A percentile compares a stretch with the other conserved stretches of the same genome.
These are phyloP conservation scores for Lasioglossum villosulum DNA, from an alignment of 2,888 invertebrate genomes.

Conservation along the genomic window DNA sequence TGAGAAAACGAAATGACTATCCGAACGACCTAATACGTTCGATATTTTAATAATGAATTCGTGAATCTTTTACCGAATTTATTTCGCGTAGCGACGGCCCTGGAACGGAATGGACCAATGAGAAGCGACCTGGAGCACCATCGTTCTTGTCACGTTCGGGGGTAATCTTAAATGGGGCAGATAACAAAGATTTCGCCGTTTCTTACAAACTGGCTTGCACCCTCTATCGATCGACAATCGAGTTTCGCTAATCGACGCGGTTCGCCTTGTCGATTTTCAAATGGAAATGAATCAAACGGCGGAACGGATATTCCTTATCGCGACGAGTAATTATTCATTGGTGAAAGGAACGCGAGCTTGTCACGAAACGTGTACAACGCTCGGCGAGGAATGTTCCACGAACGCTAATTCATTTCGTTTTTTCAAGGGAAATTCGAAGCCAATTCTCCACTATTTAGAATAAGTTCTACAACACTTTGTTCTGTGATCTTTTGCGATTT, in stretches of 20 bases:
- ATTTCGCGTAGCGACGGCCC: background rate
- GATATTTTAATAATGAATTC: background rate
- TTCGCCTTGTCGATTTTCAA: conserved; percentile 8
- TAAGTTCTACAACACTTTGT: too few relatives aligned
- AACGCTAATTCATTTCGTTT: background rate
- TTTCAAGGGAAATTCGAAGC: too few relatives aligned
- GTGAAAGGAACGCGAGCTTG: background rate
- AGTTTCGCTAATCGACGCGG: background rate
- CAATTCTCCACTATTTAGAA: too few relatives aligned
- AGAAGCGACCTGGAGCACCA: background rate
- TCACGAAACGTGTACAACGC: background rate
- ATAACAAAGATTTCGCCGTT: conserved; percentile 1
- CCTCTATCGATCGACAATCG: conserved; percentile 9
- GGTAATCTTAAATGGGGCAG: background rate
- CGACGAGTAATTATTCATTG: background rate
- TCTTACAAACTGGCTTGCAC: background rate
- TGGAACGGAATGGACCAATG: background rate
- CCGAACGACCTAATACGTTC: too few relatives aligned
- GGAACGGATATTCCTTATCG: background rate
- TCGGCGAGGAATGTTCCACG: background rate
- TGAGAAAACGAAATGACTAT: too few relatives aligned
- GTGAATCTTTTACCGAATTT: background rate
- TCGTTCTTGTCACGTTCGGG: background rate
- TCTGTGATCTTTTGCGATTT: too few relatives aligned
- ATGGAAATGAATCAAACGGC: background rate